A percentile compares a stretch with the other conserved stretches of the same genome.
Conservation (phyloP, 2,888 invertebrate genomes). For the Suillia variegata region DNA sequence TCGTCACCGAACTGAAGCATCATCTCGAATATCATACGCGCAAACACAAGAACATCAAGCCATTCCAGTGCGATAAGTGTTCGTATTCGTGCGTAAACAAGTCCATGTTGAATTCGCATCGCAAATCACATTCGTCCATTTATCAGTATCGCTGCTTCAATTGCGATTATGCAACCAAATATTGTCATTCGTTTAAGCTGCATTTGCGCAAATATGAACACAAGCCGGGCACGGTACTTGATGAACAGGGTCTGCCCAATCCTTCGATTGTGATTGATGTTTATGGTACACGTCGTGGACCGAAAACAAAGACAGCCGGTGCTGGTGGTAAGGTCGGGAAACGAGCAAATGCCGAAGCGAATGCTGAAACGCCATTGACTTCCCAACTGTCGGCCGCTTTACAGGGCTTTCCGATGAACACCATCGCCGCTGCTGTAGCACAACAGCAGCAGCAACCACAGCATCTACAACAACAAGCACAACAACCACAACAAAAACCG, state of each 20-base stretch:
- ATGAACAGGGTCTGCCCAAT: slow-evolving; percentile 87
- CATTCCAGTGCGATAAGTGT: slow-evolving; percentile 91
- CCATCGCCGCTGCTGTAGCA: slow-evolving; percentile 30
- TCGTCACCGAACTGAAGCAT: slow-evolving; percentile 98
- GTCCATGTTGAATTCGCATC: slow-evolving; percentile 98
- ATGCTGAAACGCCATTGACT: slow-evolving; percentile 7
- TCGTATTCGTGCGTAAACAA: slow-evolving; percentile 94
- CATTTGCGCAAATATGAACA: slow-evolving; percentile 93
- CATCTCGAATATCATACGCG: slow-evolving; percentile 96
- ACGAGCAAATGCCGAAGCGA: slow-evolving; percentile 4
- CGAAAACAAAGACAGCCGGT: slow-evolving; percentile 66
- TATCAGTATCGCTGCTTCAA: slow-evolving; percentile 93
- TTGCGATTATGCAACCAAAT: slow-evolving; percentile 96
- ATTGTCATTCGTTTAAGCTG: slow-evolving; percentile 94
- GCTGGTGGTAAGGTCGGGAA: slow-evolving; percentile 22
- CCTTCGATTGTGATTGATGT: slow-evolving; percentile 88
- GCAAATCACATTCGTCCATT: slow-evolving; percentile 92
- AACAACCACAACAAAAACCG: background rate
- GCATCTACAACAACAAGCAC: background rate
- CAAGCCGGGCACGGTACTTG: slow-evolving; percentile 86
- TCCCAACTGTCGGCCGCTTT: slow-evolving; percentile 55
- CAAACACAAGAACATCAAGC: slow-evolving; percentile 94
- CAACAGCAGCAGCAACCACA: background rate
- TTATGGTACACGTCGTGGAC: slow-evolving; percentile 87
- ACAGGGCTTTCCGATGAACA: slow-evolving; percentile 52